A percentile compares a stretch with the other conserved stretches of the same genome.
These are phyloP conservation scores for Embidobia sp. DNA, from an alignment of 2,888 invertebrate genomes.

Conservation along the genomic window DNA sequence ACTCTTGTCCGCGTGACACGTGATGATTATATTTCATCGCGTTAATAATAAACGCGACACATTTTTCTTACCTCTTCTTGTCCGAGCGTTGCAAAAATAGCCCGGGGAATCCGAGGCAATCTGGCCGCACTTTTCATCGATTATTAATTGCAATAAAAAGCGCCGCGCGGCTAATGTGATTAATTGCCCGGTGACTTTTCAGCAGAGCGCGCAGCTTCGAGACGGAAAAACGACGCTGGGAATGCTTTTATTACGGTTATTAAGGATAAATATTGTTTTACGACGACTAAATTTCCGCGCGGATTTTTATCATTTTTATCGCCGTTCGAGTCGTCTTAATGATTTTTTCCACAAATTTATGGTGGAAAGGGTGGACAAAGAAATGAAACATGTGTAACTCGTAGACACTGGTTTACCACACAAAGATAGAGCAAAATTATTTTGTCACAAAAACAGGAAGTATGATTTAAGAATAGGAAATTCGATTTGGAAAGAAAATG, in stretches of 20 bases:
- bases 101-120: conserved; percentile 15
- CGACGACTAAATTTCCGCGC: conserved; percentile 20
- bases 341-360: neutral
- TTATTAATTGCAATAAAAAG: conserved; percentile 30
- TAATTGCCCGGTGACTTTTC: conserved; percentile 28
- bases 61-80: conserved; percentile 12
- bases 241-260: conserved; percentile 28
- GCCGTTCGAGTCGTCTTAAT: neutral
- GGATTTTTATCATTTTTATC: conserved; percentile 19
- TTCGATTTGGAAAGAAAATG: too few relatives aligned
- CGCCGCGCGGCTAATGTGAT: conserved; percentile 13
- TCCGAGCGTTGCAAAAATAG: conserved; percentile 30
- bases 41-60: conserved; percentile 48
- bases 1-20: conserved; percentile 30
- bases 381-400: too few relatives aligned
- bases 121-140: conserved; percentile 32
- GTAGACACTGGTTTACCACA: too few relatives aligned
- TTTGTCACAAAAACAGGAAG: too few relatives aligned
- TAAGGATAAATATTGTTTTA: conserved; percentile 27
- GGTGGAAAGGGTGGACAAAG: too few relatives aligned
- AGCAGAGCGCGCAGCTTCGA: neutral
- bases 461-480: too few relatives aligned
- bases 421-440: too few relatives aligned
- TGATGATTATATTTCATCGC: conserved; percentile 54
- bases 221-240: neutral